Conservation (phyloP, 2,113 vertebrate genomes). For the Nanorana parkeri region DNA sequence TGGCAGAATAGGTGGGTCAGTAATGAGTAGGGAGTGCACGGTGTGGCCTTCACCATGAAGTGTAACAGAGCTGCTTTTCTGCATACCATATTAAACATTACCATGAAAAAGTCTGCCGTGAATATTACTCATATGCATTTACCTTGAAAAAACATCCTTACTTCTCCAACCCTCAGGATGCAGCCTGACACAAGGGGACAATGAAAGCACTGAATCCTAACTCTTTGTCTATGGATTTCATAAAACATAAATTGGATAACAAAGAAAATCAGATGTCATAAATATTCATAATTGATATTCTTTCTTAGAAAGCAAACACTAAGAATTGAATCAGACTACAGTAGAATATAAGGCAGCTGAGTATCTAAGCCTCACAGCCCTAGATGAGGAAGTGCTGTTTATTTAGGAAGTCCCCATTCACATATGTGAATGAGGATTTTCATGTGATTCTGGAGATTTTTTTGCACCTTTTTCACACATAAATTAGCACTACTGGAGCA, state of each 20-base stretch:
- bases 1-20: conserved; percentile 53
- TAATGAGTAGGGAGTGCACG: conserved; percentile 50
- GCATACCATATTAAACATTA: conserved; percentile 54
- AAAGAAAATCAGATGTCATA: conserved; percentile 48
- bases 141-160: conserved; percentile 48
- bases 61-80: conserved; percentile 47
- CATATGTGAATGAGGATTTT: too few relatives aligned
- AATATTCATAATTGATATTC: conserved; percentile 40
- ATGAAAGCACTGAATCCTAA: conserved; percentile 29
- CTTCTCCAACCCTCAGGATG: conserved; percentile 41
- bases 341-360: background rate
- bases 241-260: background rate
- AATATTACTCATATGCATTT: conserved; percentile 57
- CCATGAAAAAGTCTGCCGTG: conserved; percentile 52
- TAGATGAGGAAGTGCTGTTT: too few relatives aligned
- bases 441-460: too few relatives aligned
- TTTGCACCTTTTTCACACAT: too few relatives aligned
- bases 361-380: background rate
- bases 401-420: too few relatives aligned
- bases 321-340: conserved; percentile 6
- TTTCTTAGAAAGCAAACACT: conserved; percentile 24
- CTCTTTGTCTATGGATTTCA: conserved; percentile 23
- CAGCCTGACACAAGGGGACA: conserved; percentile 30
- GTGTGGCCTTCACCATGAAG: conserved; percentile 50
- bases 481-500: too few relatives aligned